Base-by-base conservation (phyloP, 2,797 vertebrate genomes). In the Chaetophractus vellerosus region DNA sequence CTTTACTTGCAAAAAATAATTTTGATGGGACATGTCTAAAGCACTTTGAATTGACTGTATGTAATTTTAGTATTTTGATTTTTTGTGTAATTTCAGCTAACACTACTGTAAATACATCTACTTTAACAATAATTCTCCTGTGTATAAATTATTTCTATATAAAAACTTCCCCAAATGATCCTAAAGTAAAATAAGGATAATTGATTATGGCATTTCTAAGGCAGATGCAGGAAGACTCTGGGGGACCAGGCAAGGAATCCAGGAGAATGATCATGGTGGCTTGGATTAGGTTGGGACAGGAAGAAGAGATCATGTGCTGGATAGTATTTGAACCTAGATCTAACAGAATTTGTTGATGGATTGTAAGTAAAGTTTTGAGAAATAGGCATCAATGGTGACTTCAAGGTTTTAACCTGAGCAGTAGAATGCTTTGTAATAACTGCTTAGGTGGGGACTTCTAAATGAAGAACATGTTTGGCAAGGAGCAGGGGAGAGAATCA, bases 11-110 rank as follows among this genome's bases (percentile, higher is more conserved):
- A 81, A 90, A 79, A n/a, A 74, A 91, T 21, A 76, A n/a, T 72
- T 82, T 86, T 38, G 11, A 63, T 68, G 19, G 36, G 9, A 41
- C 9, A 6, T 89, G 81, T 55, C 50, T 92, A 59, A 88, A 80
- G 28, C 5, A 72, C 11, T 81, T 95, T 61, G 50, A 57, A 24
- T 88, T 96, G 21, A 82, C 89, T 90, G 15, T 90, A 68, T 63
- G 82, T 69, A n/a, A 75, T 95, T 95, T 82, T 86, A 87, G 14
- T 31, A 80, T 79, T 91, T 89, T 83, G 63, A 85, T 91, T 94
- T 85, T 91, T 76, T 69, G 69, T 84, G 75, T 90, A 86, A 41
- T 63, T 79, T 95, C 69, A 94, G 36, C 18, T 84, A 84, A 74
- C 87, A 80, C n/a, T 76, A 52, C 38, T 1, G 31, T 96, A 94